Evolutionary conservation across 2,888 invertebrate genomes (phyloP).

Genomic region (Oscheius onirici): DNA sequence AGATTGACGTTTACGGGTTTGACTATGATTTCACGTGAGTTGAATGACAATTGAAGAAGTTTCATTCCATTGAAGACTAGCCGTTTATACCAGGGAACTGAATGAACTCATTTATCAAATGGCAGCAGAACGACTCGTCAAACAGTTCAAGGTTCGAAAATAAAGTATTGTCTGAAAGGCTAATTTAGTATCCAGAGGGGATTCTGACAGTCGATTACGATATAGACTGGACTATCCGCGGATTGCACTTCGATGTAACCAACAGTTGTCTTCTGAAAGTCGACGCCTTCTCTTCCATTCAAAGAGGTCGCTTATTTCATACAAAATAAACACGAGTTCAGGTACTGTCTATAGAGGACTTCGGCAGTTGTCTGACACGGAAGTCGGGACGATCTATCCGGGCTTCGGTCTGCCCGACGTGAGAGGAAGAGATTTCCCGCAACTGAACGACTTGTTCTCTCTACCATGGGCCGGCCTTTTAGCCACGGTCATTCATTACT

Average conservation of each 20-base stretch:
- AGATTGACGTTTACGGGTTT: slow-evolving; percentile 80
- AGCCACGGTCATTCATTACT: slow-evolving; percentile 92
- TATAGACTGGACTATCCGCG: slow-evolving; percentile 92
- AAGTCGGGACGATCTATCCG: slow-evolving; percentile 78
- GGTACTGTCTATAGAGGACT: slow-evolving; percentile 52
- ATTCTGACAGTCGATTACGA: slow-evolving; percentile 84
- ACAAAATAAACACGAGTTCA: not conserved
- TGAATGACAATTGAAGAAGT: slow-evolving; percentile 73
- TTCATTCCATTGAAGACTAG: slow-evolving; percentile 96
- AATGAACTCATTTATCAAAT: slow-evolving; percentile 89
- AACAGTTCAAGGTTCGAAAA: slow-evolving; percentile 83
- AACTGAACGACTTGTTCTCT: slow-evolving; percentile 93
- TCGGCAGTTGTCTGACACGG: slow-evolving; percentile 39
- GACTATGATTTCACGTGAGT: not conserved
- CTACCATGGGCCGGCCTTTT: slow-evolving; percentile 83
- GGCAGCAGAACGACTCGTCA: slow-evolving; percentile 85
- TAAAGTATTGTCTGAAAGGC: not conserved
- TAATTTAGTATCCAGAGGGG: slow-evolving; percentile 85
- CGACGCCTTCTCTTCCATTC: slow-evolving; percentile 95
- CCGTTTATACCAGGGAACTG: slow-evolving; percentile 89
- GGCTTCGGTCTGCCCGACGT: slow-evolving; percentile 70
- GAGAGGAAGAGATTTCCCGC: slow-evolving; percentile 78
- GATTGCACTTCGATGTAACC: slow-evolving; percentile 96
- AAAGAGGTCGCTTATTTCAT: slow-evolving; percentile 81
- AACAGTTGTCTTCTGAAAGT: slow-evolving; percentile 91